These are phyloP conservation scores for Columba janthina DNA, from an alignment of 2,113 vertebrate genomes.

Conservation along the genomic window DNA sequence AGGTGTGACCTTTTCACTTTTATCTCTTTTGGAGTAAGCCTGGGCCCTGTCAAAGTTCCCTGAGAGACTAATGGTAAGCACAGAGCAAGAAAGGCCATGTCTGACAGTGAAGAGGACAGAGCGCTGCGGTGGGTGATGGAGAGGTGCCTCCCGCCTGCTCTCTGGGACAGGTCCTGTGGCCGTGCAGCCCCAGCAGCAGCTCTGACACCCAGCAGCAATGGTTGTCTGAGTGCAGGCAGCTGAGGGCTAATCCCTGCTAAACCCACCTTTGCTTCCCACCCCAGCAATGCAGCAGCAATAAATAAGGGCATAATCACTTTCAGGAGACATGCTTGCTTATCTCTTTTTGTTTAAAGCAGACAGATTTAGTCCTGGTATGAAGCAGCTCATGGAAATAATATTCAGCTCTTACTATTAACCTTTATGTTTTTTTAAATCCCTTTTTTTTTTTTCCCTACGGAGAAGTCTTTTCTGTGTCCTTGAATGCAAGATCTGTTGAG, in stretches of 20 bases:
- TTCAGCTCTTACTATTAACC: not conserved
- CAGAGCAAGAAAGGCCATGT: not conserved
- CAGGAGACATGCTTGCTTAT: not conserved
- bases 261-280: not conserved
- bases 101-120: not conserved
- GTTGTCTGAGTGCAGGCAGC: not conserved
- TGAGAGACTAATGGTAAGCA: not conserved
- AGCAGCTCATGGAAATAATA: not conserved
- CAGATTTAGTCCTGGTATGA: not conserved
- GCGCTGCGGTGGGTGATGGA: not conserved
- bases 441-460: not conserved
- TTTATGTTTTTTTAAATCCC: not conserved
- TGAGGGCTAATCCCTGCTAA: not conserved
- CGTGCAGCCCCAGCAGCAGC: fast-evolving
- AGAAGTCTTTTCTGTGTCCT: not conserved
- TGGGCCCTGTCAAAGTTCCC: slow-evolving; percentile 21
- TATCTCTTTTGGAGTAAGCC: slow-evolving; percentile 44
- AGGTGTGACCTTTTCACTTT: slow-evolving; percentile 60
- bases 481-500: not conserved
- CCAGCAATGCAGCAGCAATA: not conserved
- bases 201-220: fast-evolving
- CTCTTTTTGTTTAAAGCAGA: not conserved
- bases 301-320: not conserved
- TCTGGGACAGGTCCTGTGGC: not conserved
- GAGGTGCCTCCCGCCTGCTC: not conserved